Percentiles rank a stretch among this genome's conserved stretches.
Evolutionary conservation across 2,888 invertebrate genomes (phyloP).

Genomic region (Ormyrus rosae): DNA sequence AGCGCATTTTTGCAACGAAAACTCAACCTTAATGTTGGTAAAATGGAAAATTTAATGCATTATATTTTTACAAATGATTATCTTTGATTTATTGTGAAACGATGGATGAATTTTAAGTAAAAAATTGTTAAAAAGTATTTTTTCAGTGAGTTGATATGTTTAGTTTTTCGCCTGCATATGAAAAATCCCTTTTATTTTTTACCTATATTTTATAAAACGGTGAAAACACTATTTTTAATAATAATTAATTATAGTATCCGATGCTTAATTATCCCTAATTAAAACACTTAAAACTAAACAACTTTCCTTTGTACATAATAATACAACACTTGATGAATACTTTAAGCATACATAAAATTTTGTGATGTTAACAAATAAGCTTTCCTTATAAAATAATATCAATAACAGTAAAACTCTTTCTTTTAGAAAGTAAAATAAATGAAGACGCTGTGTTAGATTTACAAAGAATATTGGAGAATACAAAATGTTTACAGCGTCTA

Average conservation of each 20-base stretch:
- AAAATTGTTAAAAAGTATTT: conserved; percentile 48
- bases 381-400: conserved; percentile 35
- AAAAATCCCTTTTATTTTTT: conserved; percentile 41
- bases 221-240: conserved; percentile 51
- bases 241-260: conserved; percentile 40
- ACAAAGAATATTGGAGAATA: not conserved
- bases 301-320: conserved; percentile 57
- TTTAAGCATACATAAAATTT: conserved; percentile 41
- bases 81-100: conserved; percentile 17
- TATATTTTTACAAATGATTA: conserved; percentile 40
- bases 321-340: conserved; percentile 43
- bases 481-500: conserved; percentile 31
- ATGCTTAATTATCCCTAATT: conserved; percentile 48
- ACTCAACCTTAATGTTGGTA: conserved; percentile 7
- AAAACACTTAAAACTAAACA: conserved; percentile 58
- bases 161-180: conserved; percentile 40
- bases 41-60: conserved; percentile 14
- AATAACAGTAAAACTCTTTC: conserved; percentile 8
- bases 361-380: conserved; percentile 33
- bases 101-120: conserved; percentile 36
- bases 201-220: conserved; percentile 50
- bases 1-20: conserved; percentile 35
- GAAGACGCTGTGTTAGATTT: conserved; percentile 4
- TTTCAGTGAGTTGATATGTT: conserved; percentile 49
- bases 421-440: conserved; percentile 19